These are phyloP conservation scores for Poecilia wingei DNA, from an alignment of 2,797 vertebrate species.

Conservation along the genomic window DNA sequence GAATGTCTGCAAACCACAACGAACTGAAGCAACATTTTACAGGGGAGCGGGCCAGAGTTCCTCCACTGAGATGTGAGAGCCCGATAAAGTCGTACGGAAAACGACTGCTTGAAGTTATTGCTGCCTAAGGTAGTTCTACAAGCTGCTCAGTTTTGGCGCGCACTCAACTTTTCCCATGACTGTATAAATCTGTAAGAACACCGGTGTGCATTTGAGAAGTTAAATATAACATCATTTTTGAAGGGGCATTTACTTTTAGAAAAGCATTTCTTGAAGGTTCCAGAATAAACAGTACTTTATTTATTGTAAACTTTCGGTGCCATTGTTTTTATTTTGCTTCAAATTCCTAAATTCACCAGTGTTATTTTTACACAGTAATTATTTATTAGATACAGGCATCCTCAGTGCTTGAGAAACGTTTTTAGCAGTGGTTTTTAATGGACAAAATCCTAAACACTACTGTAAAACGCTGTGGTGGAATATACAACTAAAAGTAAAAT, in stretches of 20 bases:
- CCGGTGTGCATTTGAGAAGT: neutral
- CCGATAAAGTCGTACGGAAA: conserved; percentile 1
- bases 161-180: neutral
- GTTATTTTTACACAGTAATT: neutral
- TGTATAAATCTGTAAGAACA: neutral
- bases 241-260: neutral
- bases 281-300: neutral
- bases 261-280: neutral
- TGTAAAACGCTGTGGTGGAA: neutral
- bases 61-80: conserved; percentile 5
- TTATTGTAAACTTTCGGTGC: neutral
- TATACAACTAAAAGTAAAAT: neutral
- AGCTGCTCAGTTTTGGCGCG: neutral
- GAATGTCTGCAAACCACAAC: neutral
- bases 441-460: neutral
- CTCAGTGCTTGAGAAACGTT: neutral
- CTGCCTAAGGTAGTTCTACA: neutral
- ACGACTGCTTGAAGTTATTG: conserved; percentile 2
- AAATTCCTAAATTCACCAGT: neutral
- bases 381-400: neutral
- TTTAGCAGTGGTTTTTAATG: neutral
- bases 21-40: neutral
- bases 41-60: neutral
- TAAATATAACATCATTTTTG: neutral
- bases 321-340: neutral